Evolutionary conservation across 2,888 invertebrate genomes (phyloP).

Genomic region (Phania funesta): DNA sequence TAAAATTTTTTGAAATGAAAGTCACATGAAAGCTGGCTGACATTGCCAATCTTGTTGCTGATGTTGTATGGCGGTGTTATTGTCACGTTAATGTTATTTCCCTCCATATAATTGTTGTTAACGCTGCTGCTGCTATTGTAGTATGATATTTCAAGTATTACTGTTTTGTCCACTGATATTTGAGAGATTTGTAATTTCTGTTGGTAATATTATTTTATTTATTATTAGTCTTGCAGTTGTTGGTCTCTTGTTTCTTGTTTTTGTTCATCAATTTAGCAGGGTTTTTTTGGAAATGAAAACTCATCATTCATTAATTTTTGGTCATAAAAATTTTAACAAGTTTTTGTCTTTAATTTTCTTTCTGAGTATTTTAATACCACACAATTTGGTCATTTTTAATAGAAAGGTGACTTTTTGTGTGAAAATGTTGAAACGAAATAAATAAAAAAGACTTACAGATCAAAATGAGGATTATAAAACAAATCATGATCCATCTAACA

Average conservation of each 20-base stretch:
- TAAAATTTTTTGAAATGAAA: constrained; percentile 48
- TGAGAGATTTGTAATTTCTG: constrained; percentile 56
- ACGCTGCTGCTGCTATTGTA: constrained; percentile 8
- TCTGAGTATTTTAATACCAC: constrained; percentile 19
- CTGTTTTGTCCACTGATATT: constrained; percentile 52
- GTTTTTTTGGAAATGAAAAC: constrained; percentile 53
- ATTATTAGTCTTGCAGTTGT: constrained; percentile 7
- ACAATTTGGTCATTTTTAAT: constrained; percentile 53
- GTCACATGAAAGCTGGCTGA: constrained; percentile 62
- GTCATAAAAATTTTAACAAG: constrained; percentile 64
- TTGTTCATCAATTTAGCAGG: constrained; percentile 38
- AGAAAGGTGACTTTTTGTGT: constrained; percentile 57
- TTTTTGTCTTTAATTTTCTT: constrained; percentile 47
- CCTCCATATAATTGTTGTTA: background rate
- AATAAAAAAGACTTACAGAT: too few relatives aligned
- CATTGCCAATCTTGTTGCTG: constrained; percentile 53
- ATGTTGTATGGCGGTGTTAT: constrained; percentile 33
- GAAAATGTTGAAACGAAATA: constrained; percentile 38
- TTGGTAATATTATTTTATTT: constrained; percentile 14
- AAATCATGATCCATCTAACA: too few relatives aligned
- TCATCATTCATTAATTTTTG: constrained; percentile 61
- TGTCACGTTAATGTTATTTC: constrained; percentile 33
- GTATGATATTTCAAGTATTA: constrained; percentile 42
- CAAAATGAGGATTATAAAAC: too few relatives aligned
- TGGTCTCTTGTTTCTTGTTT: background rate